Evolutionary conservation across 2,888 invertebrate genomes (phyloP).

Genomic region (Melanchra persicariae): DNA sequence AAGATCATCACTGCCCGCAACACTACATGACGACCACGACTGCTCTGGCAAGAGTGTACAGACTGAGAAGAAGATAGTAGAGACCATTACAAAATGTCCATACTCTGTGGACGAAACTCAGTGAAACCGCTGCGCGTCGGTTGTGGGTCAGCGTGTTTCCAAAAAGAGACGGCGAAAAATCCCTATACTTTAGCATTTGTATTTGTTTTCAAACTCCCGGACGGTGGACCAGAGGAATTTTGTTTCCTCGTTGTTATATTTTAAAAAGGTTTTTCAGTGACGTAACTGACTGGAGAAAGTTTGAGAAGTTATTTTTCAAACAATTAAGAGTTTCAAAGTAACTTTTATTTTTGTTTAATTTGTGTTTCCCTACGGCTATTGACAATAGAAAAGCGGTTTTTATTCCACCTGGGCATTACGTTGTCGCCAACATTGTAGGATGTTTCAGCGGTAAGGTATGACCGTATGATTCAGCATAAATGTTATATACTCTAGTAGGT

Average conservation of each 20-base stretch:
- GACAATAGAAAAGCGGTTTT: background rate
- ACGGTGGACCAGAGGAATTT: slow-evolving; percentile 11
- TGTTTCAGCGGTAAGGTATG: background rate
- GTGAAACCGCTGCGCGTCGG: slow-evolving; percentile 1
- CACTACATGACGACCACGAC: no score
- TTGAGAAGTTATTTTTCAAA: slow-evolving; percentile 12
- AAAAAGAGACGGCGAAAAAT: slow-evolving; percentile 26
- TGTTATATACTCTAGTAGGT: no score
- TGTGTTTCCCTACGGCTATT: background rate
- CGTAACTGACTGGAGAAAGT: slow-evolving; percentile 36
- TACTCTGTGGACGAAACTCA: slow-evolving; percentile 6
- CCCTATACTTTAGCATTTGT: slow-evolving; percentile 15
- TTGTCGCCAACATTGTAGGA: background rate
- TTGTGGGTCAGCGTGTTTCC: slow-evolving; percentile 42
- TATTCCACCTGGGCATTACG: background rate
- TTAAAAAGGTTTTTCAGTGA: slow-evolving; percentile 32
- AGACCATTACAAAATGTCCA: no score
- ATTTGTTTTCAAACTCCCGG: slow-evolving; percentile 50
- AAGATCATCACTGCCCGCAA: no score
- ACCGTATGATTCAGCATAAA: no score
- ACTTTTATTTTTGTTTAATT: background rate
- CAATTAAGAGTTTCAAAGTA: slow-evolving; percentile 16
- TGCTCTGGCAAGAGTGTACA: no score
- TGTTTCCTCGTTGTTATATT: slow-evolving; percentile 18
- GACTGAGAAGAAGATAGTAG: no score